Evolutionary conservation across 1,140 invertebrate species (phyloP), one percentile per base, ranked within the genome.

Genomic region (Trichonephila clavata): DNA sequence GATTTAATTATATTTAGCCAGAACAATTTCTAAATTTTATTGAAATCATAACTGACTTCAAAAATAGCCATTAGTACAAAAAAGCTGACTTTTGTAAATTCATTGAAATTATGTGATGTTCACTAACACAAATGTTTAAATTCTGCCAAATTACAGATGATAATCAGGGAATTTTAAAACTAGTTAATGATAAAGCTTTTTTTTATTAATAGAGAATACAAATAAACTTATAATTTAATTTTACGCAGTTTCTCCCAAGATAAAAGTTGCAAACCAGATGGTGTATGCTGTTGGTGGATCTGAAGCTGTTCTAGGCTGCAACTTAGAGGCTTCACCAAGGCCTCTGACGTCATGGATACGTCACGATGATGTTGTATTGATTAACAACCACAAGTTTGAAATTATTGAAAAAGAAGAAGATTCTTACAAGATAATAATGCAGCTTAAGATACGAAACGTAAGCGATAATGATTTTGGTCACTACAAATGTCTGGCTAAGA

Each of bases 401-500:
- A 94, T 94, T 10, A n/a, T 65, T 1, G 94, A 94, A 27, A 77
- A 77, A 77, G 68, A 32, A 18, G 93, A 94, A 61, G 92, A 94
- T 21, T 83, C 87, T 13, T 94, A 94, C 60, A 94, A 94, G 84
- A 90, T 90, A 60, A 24, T 90, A 39, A 90, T 90, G 86, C 71
- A 94, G 8, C 59, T 94, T n/a, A 89, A 90, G 59, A 94, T 94
- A 50, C 60, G 97, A 61, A 97, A 94, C 89, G 95, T 96, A 16
- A 95, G 96, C 95, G 95, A 95, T 93, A 95, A 95, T 80, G 98
- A 98, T 96, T 98, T 98, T 95, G 98, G 98, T 18, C 98, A 97
- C 87, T 98, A 98, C 96, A 98, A 98, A 96, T 99, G 98, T 95
- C 97, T 98, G 5, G 98, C 98, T 63, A 98, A 98, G 96, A 98